These are phyloP conservation scores for Palaemon carinicauda DNA, from an alignment of 1,140 invertebrate species.

Conservation along the genomic window DNA sequence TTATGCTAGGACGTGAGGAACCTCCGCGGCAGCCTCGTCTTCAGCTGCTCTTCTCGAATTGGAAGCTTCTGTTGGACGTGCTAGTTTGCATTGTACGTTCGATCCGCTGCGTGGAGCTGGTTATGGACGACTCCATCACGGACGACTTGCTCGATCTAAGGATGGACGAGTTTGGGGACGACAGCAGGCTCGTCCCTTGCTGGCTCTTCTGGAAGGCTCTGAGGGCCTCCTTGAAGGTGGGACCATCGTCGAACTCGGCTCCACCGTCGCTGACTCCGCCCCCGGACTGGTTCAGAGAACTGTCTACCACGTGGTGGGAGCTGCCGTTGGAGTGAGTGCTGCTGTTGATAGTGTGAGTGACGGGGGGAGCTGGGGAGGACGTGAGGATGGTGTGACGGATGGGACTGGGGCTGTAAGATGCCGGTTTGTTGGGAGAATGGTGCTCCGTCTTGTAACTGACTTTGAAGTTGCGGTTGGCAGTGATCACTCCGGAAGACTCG, in stretches of 20 bases:
- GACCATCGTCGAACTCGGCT: conserved; percentile 50
- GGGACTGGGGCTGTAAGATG: conserved; percentile 39
- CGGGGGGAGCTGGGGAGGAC: conserved; percentile 46
- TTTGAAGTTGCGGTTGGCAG: conserved; percentile 59
- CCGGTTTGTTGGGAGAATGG: conserved; percentile 11
- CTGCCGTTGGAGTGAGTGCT: neutral
- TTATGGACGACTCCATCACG: conserved; percentile 37
- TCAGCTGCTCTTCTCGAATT: conserved; percentile 55
- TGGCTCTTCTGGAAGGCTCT: conserved; percentile 45
- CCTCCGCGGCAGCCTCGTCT: too few relatives aligned
- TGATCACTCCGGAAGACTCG: conserved; percentile 61
- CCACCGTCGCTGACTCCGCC: neutral
- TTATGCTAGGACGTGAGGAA: too few relatives aligned
- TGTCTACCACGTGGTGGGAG: conserved; percentile 21
- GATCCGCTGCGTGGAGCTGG: conserved; percentile 56
- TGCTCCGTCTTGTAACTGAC: conserved; percentile 54
- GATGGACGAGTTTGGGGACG: conserved; percentile 54
- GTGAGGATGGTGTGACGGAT: conserved; percentile 46
- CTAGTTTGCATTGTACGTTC: conserved; percentile 57
- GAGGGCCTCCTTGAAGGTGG: conserved; percentile 58
- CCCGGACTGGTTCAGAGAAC: conserved; percentile 27
- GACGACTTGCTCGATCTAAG: conserved; percentile 43
- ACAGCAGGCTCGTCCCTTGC: conserved; percentile 44
- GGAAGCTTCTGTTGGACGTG: conserved; percentile 53
- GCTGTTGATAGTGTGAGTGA: conserved; percentile 29